phyloP scores from a whole-genome alignment of 2,113 vertebrate genomes.

The Dicaeum eximium region DNA sequence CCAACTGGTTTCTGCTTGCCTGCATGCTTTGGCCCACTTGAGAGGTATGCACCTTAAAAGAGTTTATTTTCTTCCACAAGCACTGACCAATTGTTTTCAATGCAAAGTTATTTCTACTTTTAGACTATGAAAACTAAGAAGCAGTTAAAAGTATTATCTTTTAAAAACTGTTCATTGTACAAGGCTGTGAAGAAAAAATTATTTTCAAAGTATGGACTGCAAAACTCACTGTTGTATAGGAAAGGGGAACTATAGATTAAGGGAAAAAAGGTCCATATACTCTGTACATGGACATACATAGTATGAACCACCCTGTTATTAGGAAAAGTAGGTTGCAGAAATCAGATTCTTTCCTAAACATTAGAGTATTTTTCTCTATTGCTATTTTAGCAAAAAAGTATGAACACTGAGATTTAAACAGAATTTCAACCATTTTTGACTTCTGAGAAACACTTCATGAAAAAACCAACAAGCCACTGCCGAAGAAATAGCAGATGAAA shows the following conservation, averaged over 20 bases:
- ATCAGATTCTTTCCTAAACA: background rate
- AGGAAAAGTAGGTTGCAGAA: background rate
- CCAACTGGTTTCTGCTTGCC: background rate
- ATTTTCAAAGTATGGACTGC: background rate
- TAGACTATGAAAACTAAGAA: background rate
- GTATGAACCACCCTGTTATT: background rate
- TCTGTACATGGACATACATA: background rate
- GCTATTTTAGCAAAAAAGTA: background rate
- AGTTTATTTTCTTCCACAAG: background rate
- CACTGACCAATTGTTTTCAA: background rate
- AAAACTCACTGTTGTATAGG: background rate
- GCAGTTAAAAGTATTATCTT: background rate
- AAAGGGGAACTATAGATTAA: accelerated
- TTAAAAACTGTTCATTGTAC: background rate
- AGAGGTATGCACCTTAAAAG: background rate
- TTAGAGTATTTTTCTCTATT: background rate
- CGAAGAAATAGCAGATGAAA: background rate
- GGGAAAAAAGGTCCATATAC: no score
- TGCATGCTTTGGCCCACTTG: background rate
- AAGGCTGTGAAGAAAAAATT: background rate
- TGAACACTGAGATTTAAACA: background rate
- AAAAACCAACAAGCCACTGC: background rate
- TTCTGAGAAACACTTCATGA: background rate
- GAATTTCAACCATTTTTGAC: background rate
- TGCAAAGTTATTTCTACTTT: background rate